Evolutionary conservation across 2,888 invertebrate genomes (phyloP).

Genomic region (Parascotia fuliginaria): DNA sequence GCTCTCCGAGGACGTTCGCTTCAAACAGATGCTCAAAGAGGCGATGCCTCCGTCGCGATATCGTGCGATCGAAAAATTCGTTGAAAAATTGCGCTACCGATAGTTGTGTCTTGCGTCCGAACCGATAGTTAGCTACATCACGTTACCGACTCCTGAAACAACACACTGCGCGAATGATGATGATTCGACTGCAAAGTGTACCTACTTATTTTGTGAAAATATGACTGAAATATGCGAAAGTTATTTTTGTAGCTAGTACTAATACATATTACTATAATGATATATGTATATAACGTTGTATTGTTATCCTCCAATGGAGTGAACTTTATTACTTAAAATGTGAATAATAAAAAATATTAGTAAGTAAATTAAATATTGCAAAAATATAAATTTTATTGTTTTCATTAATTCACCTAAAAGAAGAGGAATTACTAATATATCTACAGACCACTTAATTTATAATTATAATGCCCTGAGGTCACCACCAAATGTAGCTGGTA

Average conservation of each 20-base stretch:
- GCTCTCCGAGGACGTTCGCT: slow-evolving; percentile 90
- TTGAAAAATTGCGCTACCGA: slow-evolving; percentile 84
- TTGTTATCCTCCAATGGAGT: slow-evolving; percentile 71
- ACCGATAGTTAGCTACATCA: no score
- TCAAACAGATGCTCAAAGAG: slow-evolving; percentile 91
- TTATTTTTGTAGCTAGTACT: slow-evolving; percentile 67
- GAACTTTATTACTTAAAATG: slow-evolving; percentile 49
- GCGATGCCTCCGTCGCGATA: slow-evolving; percentile 92
- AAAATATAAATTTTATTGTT: slow-evolving; percentile 4
- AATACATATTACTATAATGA: slow-evolving; percentile 14
- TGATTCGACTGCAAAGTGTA: slow-evolving; percentile 2
- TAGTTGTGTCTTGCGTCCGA: no score
- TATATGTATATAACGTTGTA: slow-evolving; percentile 36
- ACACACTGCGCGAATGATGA: background rate
- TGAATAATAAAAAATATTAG: slow-evolving; percentile 46
- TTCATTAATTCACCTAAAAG: no score
- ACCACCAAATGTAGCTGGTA: no score
- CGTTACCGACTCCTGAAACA: no score
- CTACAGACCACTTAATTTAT: no score
- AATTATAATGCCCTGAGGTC: no score
- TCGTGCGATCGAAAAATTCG: slow-evolving; percentile 93
- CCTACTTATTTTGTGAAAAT: slow-evolving; percentile 27
- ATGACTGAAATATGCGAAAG: slow-evolving; percentile 76
- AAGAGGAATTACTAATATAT: no score
- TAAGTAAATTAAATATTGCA: slow-evolving; percentile 35